Conservation (phyloP, 1,140 invertebrate genomes). For the Aphaenogaster floridana region DNA sequence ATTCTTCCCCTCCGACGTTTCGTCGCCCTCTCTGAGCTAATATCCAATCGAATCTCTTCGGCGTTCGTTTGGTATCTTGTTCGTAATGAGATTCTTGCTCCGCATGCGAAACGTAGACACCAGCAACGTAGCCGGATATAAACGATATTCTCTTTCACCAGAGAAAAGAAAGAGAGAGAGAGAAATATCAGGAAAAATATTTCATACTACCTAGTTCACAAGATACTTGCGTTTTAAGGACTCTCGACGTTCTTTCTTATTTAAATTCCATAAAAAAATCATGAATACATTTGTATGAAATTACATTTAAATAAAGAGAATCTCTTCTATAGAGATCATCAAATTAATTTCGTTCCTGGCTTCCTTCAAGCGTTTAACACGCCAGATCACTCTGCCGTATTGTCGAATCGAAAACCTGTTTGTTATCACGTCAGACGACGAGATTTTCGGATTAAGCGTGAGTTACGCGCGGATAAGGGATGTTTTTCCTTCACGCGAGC, state of each 20-base stretch:
- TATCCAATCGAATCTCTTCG: conserved; percentile 59
- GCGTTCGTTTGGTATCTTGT: conserved; percentile 19
- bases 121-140: not conserved
- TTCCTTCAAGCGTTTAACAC: not conserved
- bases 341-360: not conserved
- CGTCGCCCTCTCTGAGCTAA: not conserved
- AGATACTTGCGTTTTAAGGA: not conserved
- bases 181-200: not conserved
- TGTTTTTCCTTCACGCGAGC: not conserved
- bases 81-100: conserved; percentile 56
- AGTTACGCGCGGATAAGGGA: not conserved
- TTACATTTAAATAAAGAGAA: conserved; percentile 6
- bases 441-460: not conserved
- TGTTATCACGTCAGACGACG: not conserved
- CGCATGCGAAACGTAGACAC: conserved; percentile 8
- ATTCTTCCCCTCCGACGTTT: not conserved
- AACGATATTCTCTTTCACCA: not conserved
- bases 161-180: not conserved
- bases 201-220: not conserved
- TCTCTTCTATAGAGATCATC: not conserved
- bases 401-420: not conserved
- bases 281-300: not conserved
- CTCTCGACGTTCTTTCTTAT: not conserved
- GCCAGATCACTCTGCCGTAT: not conserved
- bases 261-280: not conserved